phyloP scores from a whole-genome alignment of 2,888 invertebrate genomes.

The Achlya flavicornis region DNA sequence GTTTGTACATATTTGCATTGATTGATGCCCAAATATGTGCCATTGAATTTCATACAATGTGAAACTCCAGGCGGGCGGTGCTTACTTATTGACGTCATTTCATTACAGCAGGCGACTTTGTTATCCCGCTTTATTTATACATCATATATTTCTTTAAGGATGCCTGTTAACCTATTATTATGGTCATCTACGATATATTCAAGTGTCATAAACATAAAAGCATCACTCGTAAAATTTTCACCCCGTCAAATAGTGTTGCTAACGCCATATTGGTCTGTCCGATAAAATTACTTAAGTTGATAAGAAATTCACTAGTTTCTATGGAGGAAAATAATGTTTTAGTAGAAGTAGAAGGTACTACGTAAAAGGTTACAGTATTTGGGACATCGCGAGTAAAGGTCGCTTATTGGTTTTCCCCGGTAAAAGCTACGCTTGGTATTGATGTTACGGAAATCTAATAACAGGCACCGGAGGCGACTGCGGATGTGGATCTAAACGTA shows the following conservation, averaged over 20 bases:
- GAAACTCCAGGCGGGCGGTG: not conserved
- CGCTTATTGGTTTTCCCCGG: slow-evolving; percentile 58
- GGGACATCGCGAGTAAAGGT: slow-evolving; percentile 36
- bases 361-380: slow-evolving; percentile 27
- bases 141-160: not conserved
- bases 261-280: not conserved
- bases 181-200: not conserved
- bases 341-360: slow-evolving; percentile 17
- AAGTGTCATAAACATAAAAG: slow-evolving; percentile 2
- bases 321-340: slow-evolving; percentile 11
- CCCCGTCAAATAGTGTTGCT: not conserved
- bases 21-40: slow-evolving; percentile 1
- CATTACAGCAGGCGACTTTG: not conserved
- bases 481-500: slow-evolving; percentile 17
- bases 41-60: not conserved
- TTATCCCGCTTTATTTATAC: not conserved
- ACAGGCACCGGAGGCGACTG: slow-evolving; percentile 27
- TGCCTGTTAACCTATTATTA: not conserved
- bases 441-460: slow-evolving; percentile 61
- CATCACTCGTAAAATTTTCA: not conserved
- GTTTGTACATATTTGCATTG: not conserved
- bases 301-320: not conserved
- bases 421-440: slow-evolving; percentile 49
- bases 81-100: not conserved
- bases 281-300: not conserved